These are phyloP conservation scores for Argyresthia goedartella DNA, from an alignment of 2,888 invertebrate genomes.

Conservation along the genomic window DNA sequence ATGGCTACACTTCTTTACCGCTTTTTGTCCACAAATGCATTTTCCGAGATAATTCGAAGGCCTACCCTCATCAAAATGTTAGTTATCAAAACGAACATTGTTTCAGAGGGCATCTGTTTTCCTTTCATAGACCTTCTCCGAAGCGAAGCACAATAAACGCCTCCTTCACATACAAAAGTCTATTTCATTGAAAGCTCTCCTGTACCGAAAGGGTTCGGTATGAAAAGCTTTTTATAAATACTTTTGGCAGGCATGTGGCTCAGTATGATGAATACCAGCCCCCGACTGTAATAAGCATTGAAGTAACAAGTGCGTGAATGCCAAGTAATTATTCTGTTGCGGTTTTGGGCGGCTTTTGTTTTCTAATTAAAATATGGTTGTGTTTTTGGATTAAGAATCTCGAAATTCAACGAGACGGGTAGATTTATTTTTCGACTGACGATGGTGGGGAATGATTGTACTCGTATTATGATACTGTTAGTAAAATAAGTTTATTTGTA, in stretches of 20 bases:
- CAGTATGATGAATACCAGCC: constrained; percentile 27
- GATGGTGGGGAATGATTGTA: not conserved
- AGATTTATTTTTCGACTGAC: not conserved
- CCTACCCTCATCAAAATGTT: constrained; percentile 22
- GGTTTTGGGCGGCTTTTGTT: not conserved
- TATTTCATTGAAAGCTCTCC: constrained; percentile 37
- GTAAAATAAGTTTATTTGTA: not conserved
- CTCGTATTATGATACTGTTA: not conserved
- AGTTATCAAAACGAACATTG: constrained; percentile 54
- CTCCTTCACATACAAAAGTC: constrained; percentile 52
- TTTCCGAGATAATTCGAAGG: no score
- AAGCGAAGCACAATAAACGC: constrained; percentile 41
- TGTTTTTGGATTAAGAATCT: not conserved
- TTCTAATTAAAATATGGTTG: not conserved
- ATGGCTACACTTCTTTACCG: no score
- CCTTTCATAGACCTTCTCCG: constrained; percentile 26
- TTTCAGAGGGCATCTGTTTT: constrained; percentile 48
- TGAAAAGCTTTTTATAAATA: constrained; percentile 59
- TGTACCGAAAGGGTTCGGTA: constrained; percentile 46
- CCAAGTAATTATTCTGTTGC: constrained; percentile 38
- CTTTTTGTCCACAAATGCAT: no score
- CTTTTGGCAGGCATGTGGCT: constrained; percentile 48
- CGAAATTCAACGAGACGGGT: not conserved
- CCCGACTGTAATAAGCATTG: constrained; percentile 44
- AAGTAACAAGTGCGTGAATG: constrained; percentile 24